Base-by-base conservation (phyloP, 2,113 vertebrate species). In the Trematomus loennbergii region DNA sequence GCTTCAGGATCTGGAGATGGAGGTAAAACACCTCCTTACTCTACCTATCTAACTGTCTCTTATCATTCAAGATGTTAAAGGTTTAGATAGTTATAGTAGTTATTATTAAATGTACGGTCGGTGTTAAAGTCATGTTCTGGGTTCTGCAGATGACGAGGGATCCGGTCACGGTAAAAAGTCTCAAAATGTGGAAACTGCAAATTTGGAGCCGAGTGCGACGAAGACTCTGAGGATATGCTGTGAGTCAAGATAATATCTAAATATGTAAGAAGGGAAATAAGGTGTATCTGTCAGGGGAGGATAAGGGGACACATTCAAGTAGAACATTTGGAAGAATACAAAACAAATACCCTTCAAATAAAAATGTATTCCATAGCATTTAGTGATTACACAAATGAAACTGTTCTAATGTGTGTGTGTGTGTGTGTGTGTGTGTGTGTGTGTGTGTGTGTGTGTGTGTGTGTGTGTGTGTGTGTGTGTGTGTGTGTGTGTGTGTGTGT, bases 141-240 rank as follows among this genome's bases (percentile, higher is more conserved):
- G 84, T 12, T 20, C 16, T 52, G 76, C 92, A 99, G 98, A 99
- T 53, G 96, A 97, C 17, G 97, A 99, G 76, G 98, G 96, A 40
- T 99, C 98, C 43, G 98, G 97, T 46, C 94, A 95, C 58, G 96
- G 97, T 53, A 98, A 96, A 76, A 99, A 77, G 94, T 94, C 63
- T 97, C 96, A 12, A 99, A 98, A 89, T 99, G 98, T 90, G 97
- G 97, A 70, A 96, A 95, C 91, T 99, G 98, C 96, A 98, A 97
- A 90, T 99, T 97, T 16, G 98, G 98, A 81, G 98, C 98, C 9
- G 98, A 99, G 73, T 99, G 98, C 93, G 98, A 99, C 53, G 98
- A 99, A 93, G 98, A 99, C 91, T 96, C 97, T 48, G 98, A 99
- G 90, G 98, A 99, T 66, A 94, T 97, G 71, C 95, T 97, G 98